Percentiles rank a stretch among this genome's conserved stretches.
Conservation (phyloP, 2,113 vertebrate genomes). For the Bambusicola thoracicus region DNA sequence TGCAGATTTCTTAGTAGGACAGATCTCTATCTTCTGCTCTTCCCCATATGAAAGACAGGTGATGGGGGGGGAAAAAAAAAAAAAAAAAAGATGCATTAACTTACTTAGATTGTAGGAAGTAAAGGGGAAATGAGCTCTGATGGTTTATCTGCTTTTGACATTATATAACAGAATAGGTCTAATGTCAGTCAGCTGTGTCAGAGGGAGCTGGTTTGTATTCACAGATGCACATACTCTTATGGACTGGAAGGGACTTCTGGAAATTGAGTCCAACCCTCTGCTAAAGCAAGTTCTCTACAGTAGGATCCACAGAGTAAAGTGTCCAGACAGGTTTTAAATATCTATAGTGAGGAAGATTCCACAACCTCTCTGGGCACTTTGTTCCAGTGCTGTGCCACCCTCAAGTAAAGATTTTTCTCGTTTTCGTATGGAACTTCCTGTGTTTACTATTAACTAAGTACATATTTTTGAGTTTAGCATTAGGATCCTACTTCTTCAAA, state of each 20-base stretch:
- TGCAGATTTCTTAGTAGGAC: background rate
- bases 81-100: background rate
- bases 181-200: background rate
- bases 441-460: background rate
- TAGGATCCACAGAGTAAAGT: background rate
- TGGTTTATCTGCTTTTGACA: background rate
- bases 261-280: background rate
- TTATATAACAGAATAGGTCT: background rate
- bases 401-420: background rate
- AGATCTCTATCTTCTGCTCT: constrained; percentile 2
- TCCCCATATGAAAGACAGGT: background rate
- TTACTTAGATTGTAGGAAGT: background rate
- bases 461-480: background rate
- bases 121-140: constrained; percentile 26
- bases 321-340: background rate
- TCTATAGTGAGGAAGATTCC: background rate
- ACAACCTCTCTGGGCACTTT: background rate
- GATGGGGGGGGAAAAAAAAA: background rate
- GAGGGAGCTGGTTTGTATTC: background rate
- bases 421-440: background rate
- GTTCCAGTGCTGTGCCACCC: background rate
- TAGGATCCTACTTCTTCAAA: background rate
- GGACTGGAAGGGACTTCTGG: background rate
- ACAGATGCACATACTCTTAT: background rate
- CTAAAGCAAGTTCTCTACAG: background rate